Conservation (phyloP, 2,797 vertebrate species). For the Macrochelys suwanniensis region DNA sequence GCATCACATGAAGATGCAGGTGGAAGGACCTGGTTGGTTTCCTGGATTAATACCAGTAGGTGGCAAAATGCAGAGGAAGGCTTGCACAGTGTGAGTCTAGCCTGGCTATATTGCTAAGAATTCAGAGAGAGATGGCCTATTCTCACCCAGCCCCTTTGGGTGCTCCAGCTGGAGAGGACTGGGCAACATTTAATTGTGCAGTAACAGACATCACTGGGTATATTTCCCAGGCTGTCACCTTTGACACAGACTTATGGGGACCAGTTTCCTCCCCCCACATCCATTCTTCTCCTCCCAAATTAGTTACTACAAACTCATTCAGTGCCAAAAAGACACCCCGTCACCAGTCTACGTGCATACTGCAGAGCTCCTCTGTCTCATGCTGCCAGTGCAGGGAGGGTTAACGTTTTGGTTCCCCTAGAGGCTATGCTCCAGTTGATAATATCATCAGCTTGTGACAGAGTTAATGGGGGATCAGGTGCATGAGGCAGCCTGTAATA, state of each 20-base stretch:
- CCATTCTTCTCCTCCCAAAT: background rate
- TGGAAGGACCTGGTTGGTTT: accelerated
- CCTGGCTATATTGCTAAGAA: background rate
- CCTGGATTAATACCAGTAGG: background rate
- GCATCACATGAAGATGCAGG: background rate
- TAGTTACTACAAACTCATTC: background rate
- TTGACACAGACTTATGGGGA: background rate
- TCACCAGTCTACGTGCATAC: background rate
- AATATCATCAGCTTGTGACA: slow-evolving; percentile 71
- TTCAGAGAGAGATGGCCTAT: background rate
- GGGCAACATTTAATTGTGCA: background rate
- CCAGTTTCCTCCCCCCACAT: background rate
- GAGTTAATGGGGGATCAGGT: slow-evolving; percentile 76
- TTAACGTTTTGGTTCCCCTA: slow-evolving; percentile 24
- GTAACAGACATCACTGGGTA: background rate
- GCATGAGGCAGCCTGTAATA: slow-evolving; percentile 36
- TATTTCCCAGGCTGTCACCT: background rate
- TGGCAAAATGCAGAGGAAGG: background rate
- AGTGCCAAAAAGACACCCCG: background rate
- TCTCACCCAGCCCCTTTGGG: background rate
- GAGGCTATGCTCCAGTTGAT: slow-evolving; percentile 65
- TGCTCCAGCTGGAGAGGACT: background rate
- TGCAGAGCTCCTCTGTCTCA: accelerated
- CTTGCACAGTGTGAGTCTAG: background rate
- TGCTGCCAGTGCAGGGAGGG: accelerated